Base-by-base conservation (phyloP, 2,797 vertebrate genomes). In the Helostoma temminkii region DNA sequence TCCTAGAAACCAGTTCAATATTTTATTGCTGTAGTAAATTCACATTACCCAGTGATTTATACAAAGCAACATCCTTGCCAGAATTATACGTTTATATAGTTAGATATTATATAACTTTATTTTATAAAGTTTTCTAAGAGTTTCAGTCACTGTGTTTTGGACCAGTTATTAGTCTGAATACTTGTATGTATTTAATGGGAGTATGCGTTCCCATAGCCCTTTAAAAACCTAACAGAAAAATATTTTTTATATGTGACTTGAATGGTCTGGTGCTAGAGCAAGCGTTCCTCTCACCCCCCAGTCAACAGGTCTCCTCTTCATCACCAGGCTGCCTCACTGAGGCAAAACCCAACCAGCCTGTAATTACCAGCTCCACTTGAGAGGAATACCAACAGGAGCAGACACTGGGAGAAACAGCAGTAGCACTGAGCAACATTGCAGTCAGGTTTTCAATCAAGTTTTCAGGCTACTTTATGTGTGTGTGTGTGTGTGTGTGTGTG, bases 321-420 rank as follows among this genome's bases (percentile, higher is more conserved):
- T 87, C 80, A 83, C 4, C 78, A 78, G 71, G 52, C 48, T 53
- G 74, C 68, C 81, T 64, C 71, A 76, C 56, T 86, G 74, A 65
- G 76, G 74, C 80, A 86, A 77, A 68, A 78, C 69, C 64, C 70
- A 81, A 69, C 54, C 72, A 83, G 81, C 57, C 78, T 83, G 82
- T 77, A 84, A 88, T 89, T 83, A 87, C 73, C 56, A 66, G 61
- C 71, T 80, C 77, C 81, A 75, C 79, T 89, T 74, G 72, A 81
- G 84, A 90, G 71, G 82, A 88, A 85, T 80, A 82, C 76, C 82
- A 80, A 80, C 81, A 77, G 66, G 71, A 67, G 50, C 46, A 63
- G 43, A 68, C 78, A 70, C 64, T 66, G 62, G 49, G 63, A 60
- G 56, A 47, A 72, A 64, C 61, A 71, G 60, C 66, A 71, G 41